Evolutionary conservation across 2,113 vertebrate genomes (phyloP), one percentile per base, ranked within the genome.

Genomic region (Cebidichthys violaceus): DNA sequence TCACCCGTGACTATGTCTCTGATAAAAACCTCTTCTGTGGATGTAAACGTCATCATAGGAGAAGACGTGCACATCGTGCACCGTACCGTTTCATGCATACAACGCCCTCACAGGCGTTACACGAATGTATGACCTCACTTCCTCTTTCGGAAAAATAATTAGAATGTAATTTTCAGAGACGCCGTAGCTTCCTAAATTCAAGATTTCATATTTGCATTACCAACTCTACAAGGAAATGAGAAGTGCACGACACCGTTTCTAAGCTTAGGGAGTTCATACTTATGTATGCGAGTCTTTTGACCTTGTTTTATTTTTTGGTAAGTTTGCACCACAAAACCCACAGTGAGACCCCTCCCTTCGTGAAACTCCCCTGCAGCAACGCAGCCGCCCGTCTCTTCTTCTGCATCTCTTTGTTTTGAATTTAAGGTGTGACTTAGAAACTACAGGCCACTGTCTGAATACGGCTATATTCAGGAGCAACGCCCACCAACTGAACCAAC

Each of bases 41-140:
- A 43, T 17, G 15, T 1, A 43, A 43, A 64, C 35, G 27, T 52
- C n/a, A 27, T 9, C 2, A 13, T 7, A 11, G 0, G 0, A 45
- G 10, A 64, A 8, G 1, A 20, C 50, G 9, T 7, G 1, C 24
- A 13, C 22, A 33, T 15, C 22, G 24, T 15, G 18, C 9, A 2
- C 10, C 18, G 67, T 43, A 39, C 41, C 18, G 27, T 54, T 37
- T 66, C 4, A 6, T 45, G 70, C 33, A 41, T 22, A 4, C n/a
- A 33, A 60, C 54, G 31, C 71, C 70, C 68, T 75, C 50, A 24
- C 43, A 2, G 9, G 1, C 15, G 3, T 33, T 11, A 22, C 35
- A 74, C 52, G 45, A 66, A 62, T 33, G 24, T 4, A 81, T 90
- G 88, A 90, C 78, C 67, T 90, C 85, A 91, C 66, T 91, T 92